These are phyloP conservation scores for Gymnocypris eckloni DNA, from an alignment of 2,797 vertebrate genomes.

Conservation along the genomic window DNA sequence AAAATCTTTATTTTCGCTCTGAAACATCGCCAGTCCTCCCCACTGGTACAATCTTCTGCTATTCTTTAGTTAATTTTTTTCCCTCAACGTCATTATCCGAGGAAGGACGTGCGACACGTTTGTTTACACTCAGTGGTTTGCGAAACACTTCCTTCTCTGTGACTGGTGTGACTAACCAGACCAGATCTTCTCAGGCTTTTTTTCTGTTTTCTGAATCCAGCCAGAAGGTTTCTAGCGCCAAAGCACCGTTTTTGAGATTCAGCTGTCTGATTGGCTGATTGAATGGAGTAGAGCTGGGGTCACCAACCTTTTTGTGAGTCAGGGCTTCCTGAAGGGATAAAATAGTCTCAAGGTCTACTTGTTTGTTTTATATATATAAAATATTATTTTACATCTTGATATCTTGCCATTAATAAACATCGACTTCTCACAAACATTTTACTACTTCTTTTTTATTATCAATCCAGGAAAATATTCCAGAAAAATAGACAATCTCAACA, in stretches of 20 bases:
- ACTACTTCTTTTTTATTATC: no score
- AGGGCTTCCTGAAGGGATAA: no score
- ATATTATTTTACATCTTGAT: no score
- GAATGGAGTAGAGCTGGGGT: no score
- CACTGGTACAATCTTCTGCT: neutral
- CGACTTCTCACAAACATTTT: no score
- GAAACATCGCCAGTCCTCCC: neutral
- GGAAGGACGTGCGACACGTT: neutral
- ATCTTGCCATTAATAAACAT: no score
- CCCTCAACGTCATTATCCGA: neutral
- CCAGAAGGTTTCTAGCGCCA: neutral
- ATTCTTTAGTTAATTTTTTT: neutral
- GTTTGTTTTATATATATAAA: no score
- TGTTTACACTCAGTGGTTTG: slow-evolving; percentile 9
- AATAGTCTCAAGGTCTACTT: no score
- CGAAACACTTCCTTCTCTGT: neutral
- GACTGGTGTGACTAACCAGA: neutral
- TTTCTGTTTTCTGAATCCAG: neutral
- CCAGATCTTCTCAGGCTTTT: neutral
- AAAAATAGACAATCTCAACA: no score
- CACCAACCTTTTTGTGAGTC: no score
- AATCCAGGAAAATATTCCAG: no score
- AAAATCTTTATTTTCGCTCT: neutral
- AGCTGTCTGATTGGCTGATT: slow-evolving; percentile 25
- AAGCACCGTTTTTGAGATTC: slow-evolving; percentile 2